These are phyloP conservation scores for Acanthacorydalis orientalis DNA, from an alignment of 2,888 invertebrate genomes.

Conservation along the genomic window DNA sequence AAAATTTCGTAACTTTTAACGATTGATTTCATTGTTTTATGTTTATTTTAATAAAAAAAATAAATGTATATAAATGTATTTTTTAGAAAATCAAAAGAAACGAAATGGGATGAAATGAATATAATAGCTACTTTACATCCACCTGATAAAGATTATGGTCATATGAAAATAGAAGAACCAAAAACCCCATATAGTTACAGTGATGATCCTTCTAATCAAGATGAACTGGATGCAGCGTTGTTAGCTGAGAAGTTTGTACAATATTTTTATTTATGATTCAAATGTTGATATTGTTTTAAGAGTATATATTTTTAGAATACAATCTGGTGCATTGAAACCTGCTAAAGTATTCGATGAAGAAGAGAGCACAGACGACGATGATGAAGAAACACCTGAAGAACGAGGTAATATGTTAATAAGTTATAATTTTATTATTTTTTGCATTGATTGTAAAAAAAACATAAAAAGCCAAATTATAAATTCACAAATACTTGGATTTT, in stretches of 20 bases:
- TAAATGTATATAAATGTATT: not conserved
- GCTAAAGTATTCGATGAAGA: slow-evolving; percentile 17
- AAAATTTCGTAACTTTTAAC: not conserved
- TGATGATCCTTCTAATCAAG: slow-evolving; percentile 30
- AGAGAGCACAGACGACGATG: slow-evolving; percentile 16
- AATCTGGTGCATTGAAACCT: too few species aligned
- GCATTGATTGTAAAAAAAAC: too few species aligned
- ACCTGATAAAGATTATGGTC: slow-evolving; percentile 95
- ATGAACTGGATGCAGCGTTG: slow-evolving; percentile 46
- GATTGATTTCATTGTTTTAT: not conserved
- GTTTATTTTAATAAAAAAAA: too few species aligned
- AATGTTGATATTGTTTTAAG: not conserved
- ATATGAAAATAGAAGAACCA: slow-evolving; percentile 97
- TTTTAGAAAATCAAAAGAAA: slow-evolving; percentile 26
- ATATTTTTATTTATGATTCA: not conserved
- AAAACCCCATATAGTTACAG: slow-evolving; percentile 76
- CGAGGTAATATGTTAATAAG: slow-evolving; percentile 17
- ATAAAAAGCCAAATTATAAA: too few species aligned
- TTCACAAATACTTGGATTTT: too few species aligned
- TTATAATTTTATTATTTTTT: too few species aligned
- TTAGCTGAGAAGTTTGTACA: slow-evolving; percentile 54
- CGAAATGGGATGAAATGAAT: slow-evolving; percentile 97
- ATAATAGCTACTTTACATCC: slow-evolving; percentile 97
- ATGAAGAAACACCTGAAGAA: slow-evolving; percentile 32
- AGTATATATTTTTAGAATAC: slow-evolving; percentile 15